Evolutionary conservation across 1,140 invertebrate genomes (phyloP).

Genomic region (Zeugodacus cucurbitae): DNA sequence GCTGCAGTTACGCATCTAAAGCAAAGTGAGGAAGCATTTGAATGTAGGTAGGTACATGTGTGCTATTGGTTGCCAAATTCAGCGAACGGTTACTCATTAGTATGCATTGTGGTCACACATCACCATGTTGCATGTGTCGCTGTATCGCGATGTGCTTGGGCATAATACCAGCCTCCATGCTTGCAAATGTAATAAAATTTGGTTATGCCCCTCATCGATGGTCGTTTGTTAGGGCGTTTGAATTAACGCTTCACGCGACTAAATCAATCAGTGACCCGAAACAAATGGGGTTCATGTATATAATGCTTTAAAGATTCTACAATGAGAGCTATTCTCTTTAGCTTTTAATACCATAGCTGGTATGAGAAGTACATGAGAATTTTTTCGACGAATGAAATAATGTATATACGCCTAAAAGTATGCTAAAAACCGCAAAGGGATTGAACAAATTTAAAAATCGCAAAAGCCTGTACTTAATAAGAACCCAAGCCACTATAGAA

Average conservation of each 20-base stretch:
- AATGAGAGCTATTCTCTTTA: no score
- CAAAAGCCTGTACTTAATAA: no score
- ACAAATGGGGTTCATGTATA: no score
- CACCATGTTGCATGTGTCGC: neutral
- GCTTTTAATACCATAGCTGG: no score
- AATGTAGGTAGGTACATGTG: neutral
- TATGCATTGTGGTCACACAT: constrained; percentile 17
- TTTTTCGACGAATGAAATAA: no score
- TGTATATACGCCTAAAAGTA: no score
- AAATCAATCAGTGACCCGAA: neutral
- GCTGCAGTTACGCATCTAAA: neutral
- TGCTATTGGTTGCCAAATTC: neutral
- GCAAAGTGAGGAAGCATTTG: no score
- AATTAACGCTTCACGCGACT: neutral
- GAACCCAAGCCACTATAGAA: no score
- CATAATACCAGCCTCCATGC: neutral
- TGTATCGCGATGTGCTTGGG: neutral
- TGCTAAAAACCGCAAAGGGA: no score
- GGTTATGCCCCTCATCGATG: neutral
- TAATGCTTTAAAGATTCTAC: no score
- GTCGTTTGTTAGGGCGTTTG: neutral
- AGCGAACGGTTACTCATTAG: neutral
- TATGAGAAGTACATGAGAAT: no score
- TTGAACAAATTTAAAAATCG: no score
- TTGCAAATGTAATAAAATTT: neutral